Percentiles rank a stretch among this genome's conserved stretches.
These are phyloP conservation scores for Potamilus streckersoni DNA, from an alignment of 1,140 invertebrate genomes.

Conservation along the genomic window DNA sequence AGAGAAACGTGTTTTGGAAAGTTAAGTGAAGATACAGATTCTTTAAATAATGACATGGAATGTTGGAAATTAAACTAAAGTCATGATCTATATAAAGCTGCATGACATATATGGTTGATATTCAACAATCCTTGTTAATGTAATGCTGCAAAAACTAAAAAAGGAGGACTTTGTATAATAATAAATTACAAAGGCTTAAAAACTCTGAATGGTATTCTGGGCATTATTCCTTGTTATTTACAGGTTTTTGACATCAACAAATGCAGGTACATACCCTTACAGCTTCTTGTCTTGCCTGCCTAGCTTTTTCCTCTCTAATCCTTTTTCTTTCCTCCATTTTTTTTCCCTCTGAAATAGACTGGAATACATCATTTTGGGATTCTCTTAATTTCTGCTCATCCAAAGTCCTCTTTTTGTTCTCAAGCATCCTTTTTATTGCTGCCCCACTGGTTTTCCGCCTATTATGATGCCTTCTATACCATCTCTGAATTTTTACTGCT, in stretches of 20 bases:
- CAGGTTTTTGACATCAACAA: background rate
- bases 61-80: no score
- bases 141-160: no score
- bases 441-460: slow-evolving; percentile 49
- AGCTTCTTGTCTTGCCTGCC: slow-evolving; percentile 58
- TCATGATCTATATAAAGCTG: no score
- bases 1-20: no score
- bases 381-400: slow-evolving; percentile 29
- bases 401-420: slow-evolving; percentile 52
- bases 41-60: no score
- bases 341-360: slow-evolving; percentile 36
- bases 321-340: slow-evolving; percentile 53
- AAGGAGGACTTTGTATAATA: no score
- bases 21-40: no score
- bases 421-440: slow-evolving; percentile 58
- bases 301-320: slow-evolving; percentile 59
- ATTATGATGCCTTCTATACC: slow-evolving; percentile 44
- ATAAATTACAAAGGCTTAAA: no score
- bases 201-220: no score
- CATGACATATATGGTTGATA: no score
- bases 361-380: slow-evolving; percentile 26
- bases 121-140: no score
- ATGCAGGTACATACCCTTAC: slow-evolving; percentile 53
- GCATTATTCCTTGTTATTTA: no score
- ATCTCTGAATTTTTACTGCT: slow-evolving; percentile 62